phyloP scores from a whole-genome alignment of 37 sponge, comb jelly and placozoan genomes.

The Hormiphora californensis region DNA sequence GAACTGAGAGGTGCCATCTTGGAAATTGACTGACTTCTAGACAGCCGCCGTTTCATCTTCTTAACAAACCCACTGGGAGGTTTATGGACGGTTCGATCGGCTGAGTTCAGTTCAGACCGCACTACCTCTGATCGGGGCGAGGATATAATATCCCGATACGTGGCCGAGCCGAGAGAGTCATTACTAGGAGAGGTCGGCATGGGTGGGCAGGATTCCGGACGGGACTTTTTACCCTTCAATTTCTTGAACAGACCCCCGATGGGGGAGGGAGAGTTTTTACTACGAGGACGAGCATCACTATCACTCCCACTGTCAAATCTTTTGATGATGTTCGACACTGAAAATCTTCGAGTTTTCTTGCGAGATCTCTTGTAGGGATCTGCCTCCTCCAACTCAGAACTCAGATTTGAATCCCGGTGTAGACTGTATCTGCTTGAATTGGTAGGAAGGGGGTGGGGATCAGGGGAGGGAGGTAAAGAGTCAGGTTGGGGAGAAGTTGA shows the following conservation, averaged over 20 bases:
- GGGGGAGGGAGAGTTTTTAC: not conserved
- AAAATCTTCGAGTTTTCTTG: not conserved
- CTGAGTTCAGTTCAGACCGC: not conserved
- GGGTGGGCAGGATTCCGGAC: slow-evolving; percentile 38
- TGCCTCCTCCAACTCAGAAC: slow-evolving; percentile 24
- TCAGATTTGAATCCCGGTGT: not conserved
- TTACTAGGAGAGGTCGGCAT: not conserved
- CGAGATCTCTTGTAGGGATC: no score
- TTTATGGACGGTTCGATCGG: not conserved
- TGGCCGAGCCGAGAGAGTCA: slow-evolving; percentile 18
- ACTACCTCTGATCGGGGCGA: not conserved
- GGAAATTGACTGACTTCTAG: not conserved
- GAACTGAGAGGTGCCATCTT: not conserved
- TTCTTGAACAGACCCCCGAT: not conserved
- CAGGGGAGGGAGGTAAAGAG: not conserved
- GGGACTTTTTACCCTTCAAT: not conserved
- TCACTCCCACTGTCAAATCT: slow-evolving; percentile 35
- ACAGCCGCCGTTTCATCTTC: slow-evolving; percentile 1
- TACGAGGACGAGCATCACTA: not conserved
- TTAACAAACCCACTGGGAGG: slow-evolving; percentile 26
- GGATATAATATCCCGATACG: slow-evolving; percentile 14
- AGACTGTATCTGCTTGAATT: no score
- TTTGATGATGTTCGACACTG: slow-evolving; percentile 26
- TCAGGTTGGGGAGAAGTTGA: not conserved
- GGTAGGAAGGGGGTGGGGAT: not conserved